A percentile compares a stretch with the other conserved stretches of the same genome.
Evolutionary conservation across 2,888 invertebrate species (phyloP).

Genomic region (Cheilosia variabilis): DNA sequence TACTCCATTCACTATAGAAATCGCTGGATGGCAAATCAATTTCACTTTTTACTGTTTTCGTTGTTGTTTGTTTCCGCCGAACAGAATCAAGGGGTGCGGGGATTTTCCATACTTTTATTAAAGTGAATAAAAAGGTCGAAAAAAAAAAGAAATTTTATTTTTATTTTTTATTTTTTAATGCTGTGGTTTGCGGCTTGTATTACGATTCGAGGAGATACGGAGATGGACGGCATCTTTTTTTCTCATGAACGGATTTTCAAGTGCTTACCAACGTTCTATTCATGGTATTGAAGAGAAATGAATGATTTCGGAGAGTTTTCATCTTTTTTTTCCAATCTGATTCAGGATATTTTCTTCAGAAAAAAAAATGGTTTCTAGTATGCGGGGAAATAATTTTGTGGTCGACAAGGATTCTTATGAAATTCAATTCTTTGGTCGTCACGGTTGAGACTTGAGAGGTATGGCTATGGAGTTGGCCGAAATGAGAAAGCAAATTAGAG

Average conservation of each 20-base stretch:
- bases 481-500: too few relatives aligned
- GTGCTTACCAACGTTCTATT: slow-evolving; percentile 1
- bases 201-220: slow-evolving; percentile 23
- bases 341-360: not conserved
- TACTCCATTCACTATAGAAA: slow-evolving; percentile 12
- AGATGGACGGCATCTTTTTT: slow-evolving; percentile 26
- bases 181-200: slow-evolving; percentile 36
- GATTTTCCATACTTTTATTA: slow-evolving; percentile 37
- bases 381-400: too few relatives aligned
- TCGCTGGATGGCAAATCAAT: slow-evolving; percentile 54
- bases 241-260: slow-evolving; percentile 25
- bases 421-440: too few relatives aligned
- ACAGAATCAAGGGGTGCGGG: not conserved
- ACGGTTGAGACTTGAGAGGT: too few relatives aligned
- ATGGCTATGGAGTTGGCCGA: too few relatives aligned
- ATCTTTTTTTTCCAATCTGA: slow-evolving; percentile 16
- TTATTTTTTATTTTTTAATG: slow-evolving; percentile 7
- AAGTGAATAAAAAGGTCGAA: slow-evolving; percentile 3
- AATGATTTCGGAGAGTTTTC: not conserved
- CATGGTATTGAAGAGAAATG: slow-evolving; percentile 28
- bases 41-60: slow-evolving; percentile 50
- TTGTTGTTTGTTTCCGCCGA: slow-evolving; percentile 32
- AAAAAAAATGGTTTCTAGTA: too few relatives aligned
- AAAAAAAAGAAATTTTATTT: slow-evolving; percentile 3
- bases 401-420: too few relatives aligned